phyloP scores from a whole-genome alignment of 2,113 vertebrate species.

The Potamarius usumacintae region DNA sequence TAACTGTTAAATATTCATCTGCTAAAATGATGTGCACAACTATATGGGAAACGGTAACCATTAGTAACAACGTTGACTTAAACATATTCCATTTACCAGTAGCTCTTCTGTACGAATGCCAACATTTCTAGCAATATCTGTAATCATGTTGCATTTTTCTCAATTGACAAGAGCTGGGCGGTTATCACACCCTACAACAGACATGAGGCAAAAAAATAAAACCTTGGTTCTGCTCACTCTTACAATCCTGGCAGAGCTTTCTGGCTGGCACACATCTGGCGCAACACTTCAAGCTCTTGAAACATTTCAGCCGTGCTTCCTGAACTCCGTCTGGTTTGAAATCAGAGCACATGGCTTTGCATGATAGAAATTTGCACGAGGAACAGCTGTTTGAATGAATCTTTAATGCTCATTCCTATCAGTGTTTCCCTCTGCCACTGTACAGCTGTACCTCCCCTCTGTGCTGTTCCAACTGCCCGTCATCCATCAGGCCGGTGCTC shows the following conservation, averaged over 20 bases:
- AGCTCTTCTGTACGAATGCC: background rate
- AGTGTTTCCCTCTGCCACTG: constrained; percentile 55
- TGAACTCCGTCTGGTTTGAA: constrained; percentile 53
- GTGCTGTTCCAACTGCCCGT: constrained; percentile 59
- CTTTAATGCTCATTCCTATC: constrained; percentile 68
- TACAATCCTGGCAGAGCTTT: constrained; percentile 9
- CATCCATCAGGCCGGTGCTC: constrained; percentile 58
- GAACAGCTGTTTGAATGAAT: constrained; percentile 74
- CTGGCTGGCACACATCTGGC: constrained; percentile 7
- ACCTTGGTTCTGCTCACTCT: background rate
- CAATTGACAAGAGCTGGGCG: background rate
- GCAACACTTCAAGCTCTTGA: constrained; percentile 9
- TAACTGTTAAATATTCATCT: background rate
- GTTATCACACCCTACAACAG: constrained; percentile 1
- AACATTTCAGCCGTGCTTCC: constrained; percentile 23
- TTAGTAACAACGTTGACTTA: background rate
- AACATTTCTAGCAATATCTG: constrained; percentile 11
- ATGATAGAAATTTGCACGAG: constrained; percentile 58
- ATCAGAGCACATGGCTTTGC: constrained; percentile 56
- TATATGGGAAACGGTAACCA: background rate
- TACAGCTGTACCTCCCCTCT: constrained; percentile 56
- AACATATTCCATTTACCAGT: background rate
- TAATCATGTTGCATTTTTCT: background rate
- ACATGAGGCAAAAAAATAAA: background rate
- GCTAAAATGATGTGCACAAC: background rate